Evolutionary conservation across 2,113 vertebrate genomes (phyloP).

Genomic region (Fregetta grallaria): DNA sequence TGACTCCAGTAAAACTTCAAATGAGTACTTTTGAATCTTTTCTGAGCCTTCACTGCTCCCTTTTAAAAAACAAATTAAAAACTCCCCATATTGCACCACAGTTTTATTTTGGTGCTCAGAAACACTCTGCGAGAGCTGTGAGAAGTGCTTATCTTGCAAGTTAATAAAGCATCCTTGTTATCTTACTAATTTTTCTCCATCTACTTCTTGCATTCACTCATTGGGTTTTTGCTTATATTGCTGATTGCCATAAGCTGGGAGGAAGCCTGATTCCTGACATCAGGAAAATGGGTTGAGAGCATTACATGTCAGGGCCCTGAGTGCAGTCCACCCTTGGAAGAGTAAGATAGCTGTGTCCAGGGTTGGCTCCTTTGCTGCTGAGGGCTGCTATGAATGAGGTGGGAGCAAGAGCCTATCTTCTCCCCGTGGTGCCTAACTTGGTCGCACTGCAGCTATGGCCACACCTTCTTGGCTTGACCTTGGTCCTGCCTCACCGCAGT

Average conservation of each 20-base stretch:
- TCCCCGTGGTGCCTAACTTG: rapidly evolving
- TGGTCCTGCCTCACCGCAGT: too few relatives aligned
- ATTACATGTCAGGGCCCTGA: too few relatives aligned
- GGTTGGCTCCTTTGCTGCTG: not conserved
- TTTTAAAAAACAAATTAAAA: not conserved
- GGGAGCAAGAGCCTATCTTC: not conserved
- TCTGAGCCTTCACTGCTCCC: not conserved
- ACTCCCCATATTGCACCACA: not conserved
- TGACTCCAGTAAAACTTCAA: not conserved
- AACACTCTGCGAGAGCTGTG: not conserved
- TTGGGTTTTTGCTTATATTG: not conserved
- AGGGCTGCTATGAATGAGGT: not conserved
- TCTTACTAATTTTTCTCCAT: not conserved
- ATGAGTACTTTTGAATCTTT: not conserved
- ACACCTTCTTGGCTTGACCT: not conserved
- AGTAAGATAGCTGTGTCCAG: not conserved
- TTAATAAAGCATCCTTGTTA: not conserved
- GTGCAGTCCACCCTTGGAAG: not conserved
- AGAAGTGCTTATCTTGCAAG: not conserved
- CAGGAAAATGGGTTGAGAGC: not conserved
- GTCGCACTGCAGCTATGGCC: not conserved
- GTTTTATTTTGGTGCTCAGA: not conserved
- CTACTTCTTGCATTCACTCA: not conserved
- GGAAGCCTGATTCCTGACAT: not conserved
- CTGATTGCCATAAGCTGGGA: not conserved